Evolutionary conservation across 2,113 vertebrate species (phyloP).

Genomic region (Passer montanus): DNA sequence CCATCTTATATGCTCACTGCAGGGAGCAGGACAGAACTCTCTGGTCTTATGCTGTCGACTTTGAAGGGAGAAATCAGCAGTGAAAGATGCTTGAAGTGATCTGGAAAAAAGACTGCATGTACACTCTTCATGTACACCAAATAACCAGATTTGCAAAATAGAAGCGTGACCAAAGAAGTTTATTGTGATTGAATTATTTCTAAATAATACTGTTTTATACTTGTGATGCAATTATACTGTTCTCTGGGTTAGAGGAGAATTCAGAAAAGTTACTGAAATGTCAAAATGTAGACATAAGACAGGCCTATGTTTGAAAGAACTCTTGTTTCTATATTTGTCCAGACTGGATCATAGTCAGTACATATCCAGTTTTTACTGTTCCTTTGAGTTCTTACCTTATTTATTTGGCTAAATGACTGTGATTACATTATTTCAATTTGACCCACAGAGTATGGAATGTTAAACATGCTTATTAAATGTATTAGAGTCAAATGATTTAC

Average conservation of each 20-base stretch:
- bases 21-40: neutral
- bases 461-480: neutral
- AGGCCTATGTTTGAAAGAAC: neutral
- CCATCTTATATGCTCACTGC: neutral
- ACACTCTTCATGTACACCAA: neutral
- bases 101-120: neutral
- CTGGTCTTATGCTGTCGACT: neutral
- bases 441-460: neutral
- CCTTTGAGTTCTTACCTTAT: neutral
- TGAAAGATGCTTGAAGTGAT: neutral
- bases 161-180: neutral
- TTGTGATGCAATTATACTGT: neutral
- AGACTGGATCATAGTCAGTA: neutral
- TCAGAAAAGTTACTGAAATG: neutral
- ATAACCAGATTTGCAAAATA: neutral
- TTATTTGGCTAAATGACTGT: neutral
- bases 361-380: neutral
- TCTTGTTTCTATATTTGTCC: neutral
- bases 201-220: neutral
- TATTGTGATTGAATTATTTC: neutral
- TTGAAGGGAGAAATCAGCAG: neutral
- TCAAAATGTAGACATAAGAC: neutral
- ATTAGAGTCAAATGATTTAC: slow-evolving; percentile 5
- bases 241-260: neutral
- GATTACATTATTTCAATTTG: neutral